Conservation (phyloP, 2,797 vertebrate genomes). For the Pipistrellus pipistrellus region DNA sequence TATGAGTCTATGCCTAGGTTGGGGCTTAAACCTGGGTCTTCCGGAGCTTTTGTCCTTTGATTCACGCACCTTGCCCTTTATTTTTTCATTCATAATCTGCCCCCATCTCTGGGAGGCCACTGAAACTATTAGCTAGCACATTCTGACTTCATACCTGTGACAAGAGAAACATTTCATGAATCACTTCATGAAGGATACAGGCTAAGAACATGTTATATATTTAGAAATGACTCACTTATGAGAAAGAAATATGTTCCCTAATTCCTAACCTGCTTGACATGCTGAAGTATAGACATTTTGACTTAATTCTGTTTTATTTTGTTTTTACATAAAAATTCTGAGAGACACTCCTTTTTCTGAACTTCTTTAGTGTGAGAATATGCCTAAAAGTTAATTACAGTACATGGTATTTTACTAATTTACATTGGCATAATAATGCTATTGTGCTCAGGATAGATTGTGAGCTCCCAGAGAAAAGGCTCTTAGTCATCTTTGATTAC, state of each 20-base stretch:
- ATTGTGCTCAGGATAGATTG: not conserved
- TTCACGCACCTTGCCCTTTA: not conserved
- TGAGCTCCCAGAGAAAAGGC: not conserved
- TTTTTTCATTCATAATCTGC: not conserved
- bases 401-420: not conserved
- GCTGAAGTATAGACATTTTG: constrained; percentile 27
- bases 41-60: not conserved
- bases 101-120: not conserved
- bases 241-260: not conserved
- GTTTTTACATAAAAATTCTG: not conserved
- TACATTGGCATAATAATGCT: constrained; percentile 22
- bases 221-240: constrained; percentile 26
- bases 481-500: constrained; percentile 39
- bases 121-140: not conserved
- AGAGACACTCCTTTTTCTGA: constrained; percentile 35
- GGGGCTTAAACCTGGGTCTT: not conserved
- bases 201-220: not conserved
- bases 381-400: not conserved
- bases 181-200: not conserved
- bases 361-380: not conserved
- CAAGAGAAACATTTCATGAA: not conserved
- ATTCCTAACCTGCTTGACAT: constrained; percentile 46
- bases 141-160: not conserved
- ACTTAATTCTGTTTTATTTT: not conserved
- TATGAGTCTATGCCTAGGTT: not conserved